Evolutionary conservation across 2,113 vertebrate genomes (phyloP), one percentile per base, ranked within the genome.

Genomic region (Irena cyanogastra): DNA sequence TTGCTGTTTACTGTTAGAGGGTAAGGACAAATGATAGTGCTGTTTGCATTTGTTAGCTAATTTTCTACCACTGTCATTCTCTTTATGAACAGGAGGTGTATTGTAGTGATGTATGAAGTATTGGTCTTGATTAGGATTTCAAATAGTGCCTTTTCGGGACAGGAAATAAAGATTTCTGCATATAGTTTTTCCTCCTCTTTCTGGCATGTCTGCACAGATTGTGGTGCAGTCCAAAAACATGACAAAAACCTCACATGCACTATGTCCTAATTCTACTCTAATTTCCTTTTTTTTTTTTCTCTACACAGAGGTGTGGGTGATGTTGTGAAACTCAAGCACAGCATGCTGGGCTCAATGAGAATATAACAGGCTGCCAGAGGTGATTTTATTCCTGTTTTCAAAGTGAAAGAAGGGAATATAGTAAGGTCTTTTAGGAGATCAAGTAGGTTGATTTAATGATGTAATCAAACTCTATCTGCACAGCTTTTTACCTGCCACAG

Each of bases 121-220:
- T 97, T 96, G 96, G 81, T 95, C 96, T 97, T 96, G 89, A 97
- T 97, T 96, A 97, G 94, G 33, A 52, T 68, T 82, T 75, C 20
- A 75, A 41, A 35, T 3, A 47, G 71, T 80, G 69, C 45, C 70
- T 86, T 83, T 87, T 89, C 83, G 42, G 54, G 89, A 75, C 71
- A 93, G 30, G 33, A 79, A 90, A 81, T 56, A 50, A 64, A 84
- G 42, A 26, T 45, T 87, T 87, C 45, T 85, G 3, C 7, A 8
- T 68, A 84, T 57, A 37, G 12, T 50, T 75, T 93, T 87, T 54
- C 18, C 56, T 91, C 24, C 60, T 54, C 9, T 24, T 60, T 52
- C 64, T 72, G 64, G 41, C 19, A 17, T 15, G 18, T 92, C 71
- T 71, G n/a, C n/a, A 77, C 42, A 75, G 82, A 69, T 35, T 45